Base-by-base conservation (phyloP, 2,888 invertebrate genomes). In the Amphipyra berbera region DNA sequence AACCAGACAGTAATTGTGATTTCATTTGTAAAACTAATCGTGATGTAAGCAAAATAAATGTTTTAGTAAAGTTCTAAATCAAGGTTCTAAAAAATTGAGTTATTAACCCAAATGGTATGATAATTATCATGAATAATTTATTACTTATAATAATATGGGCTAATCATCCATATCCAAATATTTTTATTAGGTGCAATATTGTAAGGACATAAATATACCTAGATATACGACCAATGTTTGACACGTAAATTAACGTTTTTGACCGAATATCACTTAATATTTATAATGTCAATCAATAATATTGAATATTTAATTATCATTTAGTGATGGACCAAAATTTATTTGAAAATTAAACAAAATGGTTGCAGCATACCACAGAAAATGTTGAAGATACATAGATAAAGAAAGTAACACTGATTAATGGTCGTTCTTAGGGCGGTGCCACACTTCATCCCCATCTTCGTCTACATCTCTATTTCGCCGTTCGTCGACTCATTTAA, bases 391-490 rank as follows among this genome's bases (percentile, higher is more conserved):
- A 61, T 61, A 65, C 9, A 57, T 70, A 66, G 55, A 68, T 75
- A 67, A 74, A 72, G 60, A 63, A 76, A 66, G 46, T 64, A 56
- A 53, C 50, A 59, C 21, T 65, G 76, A 84, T 80, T 80, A 87
- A 88, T 86, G 85, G 80, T 79, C 69, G 79, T 75, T 77, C 77
- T 82, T 77, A 82, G 85, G 92, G 92, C 89, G 91, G 89, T 88
- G 80, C 87, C 78, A 81, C 79, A 82, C 71, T 79, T 68, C 79
- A 85, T 81, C 85, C 83, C 81, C 60, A 60, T 67, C 77, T 68
- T 58, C 60, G 70, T 74, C 74, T 68, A 91, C 88, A 82, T 84
- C 92, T 93, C 88, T 92, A 92, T 94, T 92, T 85, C 76, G 83
- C 81, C 79, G 82, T 83, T 89, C 86, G 81, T 86, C 85, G 84